phyloP scores from a whole-genome alignment of 2,113 vertebrate species.

The Cervus canadensis region DNA sequence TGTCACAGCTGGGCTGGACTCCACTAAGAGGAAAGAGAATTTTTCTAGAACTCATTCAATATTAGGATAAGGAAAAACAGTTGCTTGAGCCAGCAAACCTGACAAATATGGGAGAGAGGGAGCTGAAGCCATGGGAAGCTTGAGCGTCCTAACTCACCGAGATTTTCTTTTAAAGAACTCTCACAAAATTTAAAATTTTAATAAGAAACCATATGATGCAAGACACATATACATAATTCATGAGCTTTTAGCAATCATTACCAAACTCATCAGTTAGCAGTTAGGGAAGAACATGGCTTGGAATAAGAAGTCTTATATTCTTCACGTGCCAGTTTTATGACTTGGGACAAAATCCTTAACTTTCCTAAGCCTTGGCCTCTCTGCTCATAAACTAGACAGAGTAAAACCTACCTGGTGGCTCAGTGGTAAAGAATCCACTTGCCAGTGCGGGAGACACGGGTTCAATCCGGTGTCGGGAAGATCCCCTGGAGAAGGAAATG shows the following conservation, averaged over 20 bases:
- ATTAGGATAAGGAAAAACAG: background rate
- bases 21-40: background rate
- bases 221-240: background rate
- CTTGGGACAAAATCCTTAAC: background rate
- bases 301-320: background rate
- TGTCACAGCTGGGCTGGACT: constrained; percentile 51
- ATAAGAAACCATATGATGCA: background rate
- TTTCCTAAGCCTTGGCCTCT: background rate
- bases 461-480: background rate
- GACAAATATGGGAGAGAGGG: background rate
- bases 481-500: background rate
- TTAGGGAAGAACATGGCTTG: background rate
- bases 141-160: background rate
- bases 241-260: constrained; percentile 20
- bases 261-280: background rate
- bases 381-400: background rate
- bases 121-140: background rate
- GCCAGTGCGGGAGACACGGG: background rate
- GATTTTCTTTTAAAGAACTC: background rate
- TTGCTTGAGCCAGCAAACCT: background rate
- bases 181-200: background rate
- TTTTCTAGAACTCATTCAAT: constrained; percentile 8
- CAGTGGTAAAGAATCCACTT: background rate
- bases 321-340: background rate
- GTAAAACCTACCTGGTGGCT: background rate